Evolutionary conservation across 2,113 vertebrate genomes (phyloP).

Genomic region (Mesocricetus auratus): DNA sequence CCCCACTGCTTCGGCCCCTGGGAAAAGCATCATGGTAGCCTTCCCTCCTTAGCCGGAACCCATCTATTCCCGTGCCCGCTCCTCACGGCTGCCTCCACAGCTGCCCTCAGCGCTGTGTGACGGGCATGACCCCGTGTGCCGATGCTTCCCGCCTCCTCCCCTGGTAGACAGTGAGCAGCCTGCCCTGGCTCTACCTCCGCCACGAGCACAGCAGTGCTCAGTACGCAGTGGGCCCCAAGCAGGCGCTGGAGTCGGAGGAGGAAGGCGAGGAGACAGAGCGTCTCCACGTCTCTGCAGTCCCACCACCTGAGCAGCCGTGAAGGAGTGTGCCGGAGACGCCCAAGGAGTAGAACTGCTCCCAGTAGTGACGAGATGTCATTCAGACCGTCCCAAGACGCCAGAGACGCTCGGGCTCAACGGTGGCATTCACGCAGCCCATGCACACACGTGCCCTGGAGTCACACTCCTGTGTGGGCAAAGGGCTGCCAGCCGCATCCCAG

Average conservation of each 20-base stretch:
- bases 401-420: background rate
- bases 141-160: rapidly evolving
- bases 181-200: background rate
- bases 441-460: rapidly evolving
- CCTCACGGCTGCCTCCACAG: background rate
- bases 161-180: background rate
- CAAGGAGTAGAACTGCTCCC: background rate
- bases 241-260: background rate
- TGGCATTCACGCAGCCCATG: rapidly evolving
- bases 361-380: too few relatives aligned
- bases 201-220: background rate
- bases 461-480: background rate
- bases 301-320: rapidly evolving
- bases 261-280: background rate
- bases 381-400: background rate
- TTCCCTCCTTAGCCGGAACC: background rate
- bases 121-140: background rate
- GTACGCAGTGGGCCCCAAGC: background rate
- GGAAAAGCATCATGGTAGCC: background rate
- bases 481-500: background rate
- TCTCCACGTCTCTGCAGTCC: background rate
- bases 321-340: background rate
- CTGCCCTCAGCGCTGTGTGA: background rate
- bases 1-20: background rate
- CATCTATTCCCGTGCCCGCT: background rate